Conservation (phyloP, 2,888 invertebrate genomes). For the Pardosa pseudoannulata region DNA sequence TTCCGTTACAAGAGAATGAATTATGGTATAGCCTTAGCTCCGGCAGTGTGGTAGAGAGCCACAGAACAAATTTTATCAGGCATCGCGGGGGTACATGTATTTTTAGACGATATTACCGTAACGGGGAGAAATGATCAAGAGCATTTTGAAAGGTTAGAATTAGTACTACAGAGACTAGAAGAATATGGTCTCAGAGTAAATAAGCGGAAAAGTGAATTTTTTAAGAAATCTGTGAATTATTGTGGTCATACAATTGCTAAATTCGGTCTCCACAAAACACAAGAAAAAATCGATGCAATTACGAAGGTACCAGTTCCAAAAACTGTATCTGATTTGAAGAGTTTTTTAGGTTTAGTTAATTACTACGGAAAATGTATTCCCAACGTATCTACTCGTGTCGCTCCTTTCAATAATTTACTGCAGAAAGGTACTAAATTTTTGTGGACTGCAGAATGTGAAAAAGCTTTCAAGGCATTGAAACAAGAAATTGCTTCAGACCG, state of each 20-base stretch:
- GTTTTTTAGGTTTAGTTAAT: conserved; percentile 41
- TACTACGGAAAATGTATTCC: conserved; percentile 43
- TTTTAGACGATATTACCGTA: conserved; percentile 24
- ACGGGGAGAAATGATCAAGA: conserved; percentile 20
- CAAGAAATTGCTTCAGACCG: conserved; percentile 37
- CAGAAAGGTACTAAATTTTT: conserved; percentile 39
- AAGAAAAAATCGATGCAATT: conserved; percentile 43
- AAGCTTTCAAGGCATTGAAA: conserved; percentile 43
- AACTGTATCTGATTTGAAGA: conserved; percentile 36
- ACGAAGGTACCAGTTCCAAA: conserved; percentile 34
- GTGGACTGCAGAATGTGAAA: conserved; percentile 48
- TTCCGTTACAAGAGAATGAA: conserved; percentile 75
- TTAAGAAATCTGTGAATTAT: conserved; percentile 38
- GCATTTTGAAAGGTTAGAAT: conserved; percentile 31
- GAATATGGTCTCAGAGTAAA: conserved; percentile 23
- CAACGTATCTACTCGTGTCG: conserved; percentile 31
- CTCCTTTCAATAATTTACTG: conserved; percentile 39
- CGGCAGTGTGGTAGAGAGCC: conserved; percentile 75
- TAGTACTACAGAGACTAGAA: not conserved
- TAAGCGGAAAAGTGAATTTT: conserved; percentile 8
- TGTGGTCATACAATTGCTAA: conserved; percentile 37
- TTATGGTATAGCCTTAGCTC: conserved; percentile 76
- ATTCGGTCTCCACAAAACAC: conserved; percentile 32
- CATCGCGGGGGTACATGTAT: conserved; percentile 28
- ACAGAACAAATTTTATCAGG: conserved; percentile 25